phyloP scores from a whole-genome alignment of 1,140 invertebrate genomes.

The Piezodorus guildinii region DNA sequence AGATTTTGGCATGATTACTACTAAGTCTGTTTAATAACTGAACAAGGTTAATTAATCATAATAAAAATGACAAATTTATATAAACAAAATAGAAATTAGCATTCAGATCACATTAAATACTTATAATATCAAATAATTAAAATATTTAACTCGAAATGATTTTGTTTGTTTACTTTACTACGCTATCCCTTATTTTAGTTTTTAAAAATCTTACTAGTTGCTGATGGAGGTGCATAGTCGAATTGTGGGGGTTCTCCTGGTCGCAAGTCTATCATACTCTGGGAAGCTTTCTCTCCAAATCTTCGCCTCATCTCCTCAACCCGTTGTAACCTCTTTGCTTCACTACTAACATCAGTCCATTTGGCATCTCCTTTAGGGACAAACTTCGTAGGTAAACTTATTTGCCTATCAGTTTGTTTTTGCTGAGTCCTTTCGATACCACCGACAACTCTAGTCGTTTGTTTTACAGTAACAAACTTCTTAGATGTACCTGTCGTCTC shows the following conservation, averaged over 20 bases:
- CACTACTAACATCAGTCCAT: conserved; percentile 38
- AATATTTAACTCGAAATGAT: too few relatives aligned
- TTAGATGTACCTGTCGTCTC: conserved; percentile 52
- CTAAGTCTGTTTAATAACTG: too few relatives aligned
- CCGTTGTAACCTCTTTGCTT: conserved; percentile 33
- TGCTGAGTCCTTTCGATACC: conserved; percentile 40
- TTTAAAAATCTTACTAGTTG: conserved; percentile 27
- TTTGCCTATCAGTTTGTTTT: conserved; percentile 31
- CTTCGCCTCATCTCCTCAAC: conserved; percentile 35
- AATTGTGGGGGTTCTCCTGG: conserved; percentile 48
- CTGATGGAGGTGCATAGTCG: conserved; percentile 39
- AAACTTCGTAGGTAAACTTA: conserved; percentile 16
- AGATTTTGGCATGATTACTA: too few relatives aligned
- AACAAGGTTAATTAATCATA: too few relatives aligned
- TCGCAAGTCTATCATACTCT: conserved; percentile 34
- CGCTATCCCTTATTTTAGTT: neutral
- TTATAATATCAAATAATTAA: too few relatives aligned
- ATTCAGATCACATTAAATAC: too few relatives aligned
- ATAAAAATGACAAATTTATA: too few relatives aligned
- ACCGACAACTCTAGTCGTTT: conserved; percentile 49
- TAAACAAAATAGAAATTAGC: too few relatives aligned
- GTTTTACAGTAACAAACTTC: conserved; percentile 51
- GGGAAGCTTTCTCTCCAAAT: conserved; percentile 31
- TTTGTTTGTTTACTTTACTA: too few relatives aligned
- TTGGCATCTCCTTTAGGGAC: conserved; percentile 41